Conservation (phyloP, 2,113 vertebrate species). For the Grammomys dolichurus region DNA sequence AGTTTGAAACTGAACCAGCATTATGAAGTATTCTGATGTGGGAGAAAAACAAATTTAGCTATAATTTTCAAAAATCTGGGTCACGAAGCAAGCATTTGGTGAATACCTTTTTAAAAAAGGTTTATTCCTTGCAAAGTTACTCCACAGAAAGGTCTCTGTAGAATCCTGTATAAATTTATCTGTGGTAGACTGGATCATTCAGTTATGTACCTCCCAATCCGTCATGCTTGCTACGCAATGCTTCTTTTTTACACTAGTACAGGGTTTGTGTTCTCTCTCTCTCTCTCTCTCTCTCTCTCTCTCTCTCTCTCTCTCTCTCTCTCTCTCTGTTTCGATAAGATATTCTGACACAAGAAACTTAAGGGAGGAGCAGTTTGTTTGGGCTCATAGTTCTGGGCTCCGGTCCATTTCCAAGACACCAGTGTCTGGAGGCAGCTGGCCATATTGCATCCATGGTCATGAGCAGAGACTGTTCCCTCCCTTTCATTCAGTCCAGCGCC, state of each 20-base stretch:
- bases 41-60: neutral
- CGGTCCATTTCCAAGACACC: neutral
- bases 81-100: neutral
- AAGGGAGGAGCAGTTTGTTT: neutral
- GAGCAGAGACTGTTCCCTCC: neutral
- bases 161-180: neutral
- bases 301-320: neutral
- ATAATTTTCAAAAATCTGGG: conserved; percentile 29
- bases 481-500: neutral
- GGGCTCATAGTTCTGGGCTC: neutral
- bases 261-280: neutral
- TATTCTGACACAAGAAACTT: neutral
- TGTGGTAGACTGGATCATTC: neutral
- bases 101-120: neutral
- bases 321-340: neutral
- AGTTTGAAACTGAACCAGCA: neutral
- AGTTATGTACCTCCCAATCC: neutral
- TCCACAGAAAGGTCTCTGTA: neutral
- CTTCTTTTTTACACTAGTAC: neutral
- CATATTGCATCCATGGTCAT: neutral
- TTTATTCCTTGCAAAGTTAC: neutral
- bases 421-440: neutral
- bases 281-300: no score
- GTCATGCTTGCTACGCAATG: neutral
- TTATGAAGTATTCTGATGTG: neutral